phyloP scores from a whole-genome alignment of 2,888 invertebrate species.

The Patella pellucida region DNA sequence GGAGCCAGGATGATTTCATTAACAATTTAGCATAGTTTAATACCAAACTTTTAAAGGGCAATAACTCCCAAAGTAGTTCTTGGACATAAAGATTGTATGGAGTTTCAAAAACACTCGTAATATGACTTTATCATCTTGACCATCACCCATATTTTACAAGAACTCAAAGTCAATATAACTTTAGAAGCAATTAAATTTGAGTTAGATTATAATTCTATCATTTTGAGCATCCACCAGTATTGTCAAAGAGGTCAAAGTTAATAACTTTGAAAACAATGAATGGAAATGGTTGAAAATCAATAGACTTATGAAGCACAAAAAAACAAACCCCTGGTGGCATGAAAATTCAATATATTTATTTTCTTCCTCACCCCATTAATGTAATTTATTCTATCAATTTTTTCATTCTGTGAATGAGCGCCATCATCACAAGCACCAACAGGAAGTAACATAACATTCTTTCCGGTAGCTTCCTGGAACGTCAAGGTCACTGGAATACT shows the following conservation, averaged over 20 bases:
- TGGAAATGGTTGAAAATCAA: background rate
- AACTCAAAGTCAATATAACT: no score
- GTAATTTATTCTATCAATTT: slow-evolving; percentile 91
- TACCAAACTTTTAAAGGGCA: no score
- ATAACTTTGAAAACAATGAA: background rate
- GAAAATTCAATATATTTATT: background rate
- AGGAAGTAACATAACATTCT: slow-evolving; percentile 93
- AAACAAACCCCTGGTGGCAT: background rate
- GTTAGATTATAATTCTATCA: no score
- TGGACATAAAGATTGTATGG: no score
- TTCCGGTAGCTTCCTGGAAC: slow-evolving; percentile 87
- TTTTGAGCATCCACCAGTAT: no score
- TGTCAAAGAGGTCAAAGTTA: background rate
- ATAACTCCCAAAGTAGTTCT: no score
- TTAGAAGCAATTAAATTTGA: no score
- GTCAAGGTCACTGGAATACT: slow-evolving; percentile 97
- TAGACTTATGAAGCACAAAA: background rate
- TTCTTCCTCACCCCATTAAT: slow-evolving; percentile 82
- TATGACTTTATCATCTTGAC: no score
- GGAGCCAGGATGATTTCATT: no score
- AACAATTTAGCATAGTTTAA: no score
- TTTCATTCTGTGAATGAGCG: slow-evolving; percentile 99
- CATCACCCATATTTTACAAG: no score
- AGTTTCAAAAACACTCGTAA: no score
- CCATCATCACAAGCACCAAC: slow-evolving; percentile 97